Base-by-base conservation (phyloP, 2,113 vertebrate species). In the Strix aluco region DNA sequence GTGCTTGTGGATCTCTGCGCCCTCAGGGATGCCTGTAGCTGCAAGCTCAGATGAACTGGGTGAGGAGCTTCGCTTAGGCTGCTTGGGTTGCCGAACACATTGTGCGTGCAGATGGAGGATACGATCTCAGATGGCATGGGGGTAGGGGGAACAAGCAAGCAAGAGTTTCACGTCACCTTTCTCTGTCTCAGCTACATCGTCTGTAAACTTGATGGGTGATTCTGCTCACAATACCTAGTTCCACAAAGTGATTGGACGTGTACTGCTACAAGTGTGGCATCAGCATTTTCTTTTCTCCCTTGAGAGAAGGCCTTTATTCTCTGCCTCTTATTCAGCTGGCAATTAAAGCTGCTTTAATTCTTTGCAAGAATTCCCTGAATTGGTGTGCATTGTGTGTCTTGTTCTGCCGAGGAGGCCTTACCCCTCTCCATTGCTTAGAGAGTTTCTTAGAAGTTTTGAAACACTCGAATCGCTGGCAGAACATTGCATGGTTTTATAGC, bases 21-120 rank as follows among this genome's bases (percentile, higher is more conserved):
- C 67, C 38, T 26, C 2, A 32, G n/a, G 44, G 19, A 15, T 59
- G 21, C 71, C 63, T 69, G 0, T 11, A 32, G 46, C 42, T 81
- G 29, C 2, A 4, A 82, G 66, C 55, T 90, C 40, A 73, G 38
- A 49, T 73, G 79, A 78, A 11, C 67, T 17, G 59, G 7, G 11
- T 54, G 55, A 66, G 66, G 51, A 71, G 59, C 40, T 88, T 61
- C 5, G 2, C 3, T 91, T 62, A 79, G 73, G 6, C 57, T 87
- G 16, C 73, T 75, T 27, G 34, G 22, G 5, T 47, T 86, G 58
- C 67, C 0, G 0, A 62, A 62, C 30, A 18, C 0, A 0, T 36
- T 4, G 0, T 51, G 5, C 11, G 3, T 67, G 22, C 46, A 59
- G 27, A 7, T 69, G 32, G 38, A 62, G 49, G 36, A 8, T 54